Percentiles rank a stretch among this genome's conserved stretches.
phyloP scores from a whole-genome alignment of 1,140 invertebrate species.

The Procambarus virginalis region DNA sequence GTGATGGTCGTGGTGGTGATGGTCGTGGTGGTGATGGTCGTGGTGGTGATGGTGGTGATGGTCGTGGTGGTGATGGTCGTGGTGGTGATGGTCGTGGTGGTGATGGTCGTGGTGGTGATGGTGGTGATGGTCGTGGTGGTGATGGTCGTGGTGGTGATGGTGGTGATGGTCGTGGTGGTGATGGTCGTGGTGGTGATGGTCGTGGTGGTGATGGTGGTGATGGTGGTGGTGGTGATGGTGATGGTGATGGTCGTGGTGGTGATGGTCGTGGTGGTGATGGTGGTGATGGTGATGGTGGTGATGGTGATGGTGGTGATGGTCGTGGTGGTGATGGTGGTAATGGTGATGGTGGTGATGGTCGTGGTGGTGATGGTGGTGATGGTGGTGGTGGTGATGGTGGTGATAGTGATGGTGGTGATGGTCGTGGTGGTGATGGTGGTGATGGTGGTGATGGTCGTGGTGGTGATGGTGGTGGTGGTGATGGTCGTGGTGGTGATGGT shows the following conservation, averaged over 20 bases:
- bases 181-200: not conserved
- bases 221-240: not conserved
- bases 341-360: not conserved
- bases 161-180: not conserved
- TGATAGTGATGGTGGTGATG: not conserved
- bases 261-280: not conserved
- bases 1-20: not conserved
- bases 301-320: too few relatives aligned
- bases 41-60: not conserved
- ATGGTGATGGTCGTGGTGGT: not conserved
- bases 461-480: not conserved
- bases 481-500: not conserved
- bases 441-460: not conserved
- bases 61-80: not conserved
- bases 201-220: conserved; percentile 7
- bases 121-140: not conserved
- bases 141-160: not conserved
- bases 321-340: not conserved
- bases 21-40: not conserved
- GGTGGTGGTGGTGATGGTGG: not conserved
- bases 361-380: not conserved
- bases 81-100: not conserved
- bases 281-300: not conserved
- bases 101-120: not conserved
- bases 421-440: not conserved